Base-by-base conservation (phyloP, 2,797 vertebrate genomes). In the Sparus aurata region DNA sequence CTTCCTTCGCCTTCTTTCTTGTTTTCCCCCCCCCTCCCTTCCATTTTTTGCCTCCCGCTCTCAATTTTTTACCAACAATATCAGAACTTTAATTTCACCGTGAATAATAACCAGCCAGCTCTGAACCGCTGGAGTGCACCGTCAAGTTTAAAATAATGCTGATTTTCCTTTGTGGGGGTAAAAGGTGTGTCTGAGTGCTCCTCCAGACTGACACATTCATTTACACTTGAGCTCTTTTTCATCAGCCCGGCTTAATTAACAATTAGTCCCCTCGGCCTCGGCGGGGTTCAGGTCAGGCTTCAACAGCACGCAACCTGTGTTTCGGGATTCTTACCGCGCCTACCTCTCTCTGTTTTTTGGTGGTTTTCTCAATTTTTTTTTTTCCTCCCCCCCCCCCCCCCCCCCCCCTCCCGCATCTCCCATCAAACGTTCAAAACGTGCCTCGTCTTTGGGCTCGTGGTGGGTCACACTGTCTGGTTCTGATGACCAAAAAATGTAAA, bases 141-240 rank as follows among this genome's bases (percentile, higher is more conserved):
- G 76, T 87, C 76, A 83, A 67, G 68, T 91, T 88, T 90, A 83
- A 80, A 92, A 91, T 84, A 88, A 90, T 80, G 81, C 87, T 73
- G 85, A 87, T 87, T 86, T 86, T 84, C 75, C 79, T 78, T 69
- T 77, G 77, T 54, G 53, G 62, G 80, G 81, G 74, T 83, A 82
- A 86, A 85, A 90, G 86, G 85, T 91, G 85, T 82, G 81, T 82
- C 73, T 85, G 85, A 87, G 89, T 68, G 86, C 85, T 85, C 77
- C 77, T 86, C 79, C 85, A 87, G 43, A 83, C 83, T 92, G 90
- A 91, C 91, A 89, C 86, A 47, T 89, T 87, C 88, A 92, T 92
- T 94, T 90, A 91, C 90, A 91, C 91, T 92, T 77, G 65, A 92
- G 83, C 81, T 92, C 77, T 74, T 89, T 92, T 88, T 92, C 87